Conservation (phyloP, 2,888 invertebrate genomes). For the Tromatobia lineatoria region DNA sequence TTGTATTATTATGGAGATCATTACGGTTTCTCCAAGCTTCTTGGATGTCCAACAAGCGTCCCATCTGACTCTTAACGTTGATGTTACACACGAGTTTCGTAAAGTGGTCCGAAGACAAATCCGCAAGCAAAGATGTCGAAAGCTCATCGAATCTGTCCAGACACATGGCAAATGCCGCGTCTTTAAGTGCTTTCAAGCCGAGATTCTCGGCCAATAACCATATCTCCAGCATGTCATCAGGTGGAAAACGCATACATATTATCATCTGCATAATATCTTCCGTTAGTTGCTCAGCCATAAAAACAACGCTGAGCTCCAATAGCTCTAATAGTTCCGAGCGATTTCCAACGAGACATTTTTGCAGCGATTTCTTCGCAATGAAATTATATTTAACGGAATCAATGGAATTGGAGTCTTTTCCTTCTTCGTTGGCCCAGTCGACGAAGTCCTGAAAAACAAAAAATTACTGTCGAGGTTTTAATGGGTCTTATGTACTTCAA, state of each 20-base stretch:
- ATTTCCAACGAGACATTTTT: constrained; percentile 70
- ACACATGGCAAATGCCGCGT: constrained; percentile 74
- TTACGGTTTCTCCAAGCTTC: constrained; percentile 67
- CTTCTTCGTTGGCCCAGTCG: constrained; percentile 76
- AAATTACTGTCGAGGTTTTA: no score
- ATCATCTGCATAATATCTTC: constrained; percentile 75
- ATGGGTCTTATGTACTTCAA: no score
- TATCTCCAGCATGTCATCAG: constrained; percentile 73
- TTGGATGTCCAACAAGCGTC: constrained; percentile 56
- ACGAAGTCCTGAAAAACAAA: constrained; percentile 77
- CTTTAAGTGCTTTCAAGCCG: constrained; percentile 72
- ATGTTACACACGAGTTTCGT: constrained; percentile 73
- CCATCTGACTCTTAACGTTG: constrained; percentile 69
- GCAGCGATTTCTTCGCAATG: constrained; percentile 70
- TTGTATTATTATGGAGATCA: constrained; percentile 49
- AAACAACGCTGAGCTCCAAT: constrained; percentile 76
- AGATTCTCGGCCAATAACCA: constrained; percentile 77
- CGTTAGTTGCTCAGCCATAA: constrained; percentile 75
- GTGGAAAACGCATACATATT: constrained; percentile 72
- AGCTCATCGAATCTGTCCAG: constrained; percentile 77
- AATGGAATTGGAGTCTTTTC: constrained; percentile 58
- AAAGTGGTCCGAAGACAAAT: constrained; percentile 69
- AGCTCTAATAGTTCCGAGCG: constrained; percentile 73
- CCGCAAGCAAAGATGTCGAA: constrained; percentile 64
- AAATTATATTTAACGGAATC: constrained; percentile 49